phyloP scores from a whole-genome alignment of 2,113 vertebrate species.

The Daubentonia madagascariensis region DNA sequence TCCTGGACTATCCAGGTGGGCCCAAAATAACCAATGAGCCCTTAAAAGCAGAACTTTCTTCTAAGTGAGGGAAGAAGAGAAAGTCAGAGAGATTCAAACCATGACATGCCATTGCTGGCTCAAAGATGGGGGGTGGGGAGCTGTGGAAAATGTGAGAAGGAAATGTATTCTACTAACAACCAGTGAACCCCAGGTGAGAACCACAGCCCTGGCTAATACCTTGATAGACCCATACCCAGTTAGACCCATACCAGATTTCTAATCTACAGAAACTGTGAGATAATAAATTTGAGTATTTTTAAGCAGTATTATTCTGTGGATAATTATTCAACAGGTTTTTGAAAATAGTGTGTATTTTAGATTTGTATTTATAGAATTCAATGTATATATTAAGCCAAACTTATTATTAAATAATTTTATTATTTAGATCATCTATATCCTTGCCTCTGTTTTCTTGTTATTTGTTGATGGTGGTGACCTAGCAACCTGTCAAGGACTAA shows the following conservation, averaged over 20 bases:
- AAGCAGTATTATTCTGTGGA: background rate
- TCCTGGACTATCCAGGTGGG: background rate
- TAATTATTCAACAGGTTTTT: background rate
- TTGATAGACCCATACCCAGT: too few relatives aligned
- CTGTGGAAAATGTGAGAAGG: background rate
- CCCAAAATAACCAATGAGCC: background rate
- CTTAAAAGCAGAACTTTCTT: background rate
- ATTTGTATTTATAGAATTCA: background rate
- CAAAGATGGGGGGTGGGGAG: too few relatives aligned
- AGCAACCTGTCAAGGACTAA: background rate
- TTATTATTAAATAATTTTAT: background rate
- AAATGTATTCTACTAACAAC: background rate
- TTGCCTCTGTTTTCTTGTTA: background rate
- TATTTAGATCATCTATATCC: background rate
- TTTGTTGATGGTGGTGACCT: background rate
- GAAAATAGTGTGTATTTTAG: background rate
- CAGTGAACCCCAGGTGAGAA: background rate
- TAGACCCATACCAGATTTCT: background rate
- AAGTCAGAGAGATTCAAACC: too few relatives aligned
- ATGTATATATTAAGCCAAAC: background rate
- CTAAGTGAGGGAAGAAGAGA: background rate
- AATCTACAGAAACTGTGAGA: background rate
- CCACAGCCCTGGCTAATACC: background rate
- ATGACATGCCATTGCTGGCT: background rate
- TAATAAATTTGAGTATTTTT: background rate